Percentiles rank a stretch among this genome's conserved stretches.
These are phyloP conservation scores for Poeciliopsis turrubarensis DNA, from an alignment of 2,113 vertebrate genomes.

Conservation along the genomic window DNA sequence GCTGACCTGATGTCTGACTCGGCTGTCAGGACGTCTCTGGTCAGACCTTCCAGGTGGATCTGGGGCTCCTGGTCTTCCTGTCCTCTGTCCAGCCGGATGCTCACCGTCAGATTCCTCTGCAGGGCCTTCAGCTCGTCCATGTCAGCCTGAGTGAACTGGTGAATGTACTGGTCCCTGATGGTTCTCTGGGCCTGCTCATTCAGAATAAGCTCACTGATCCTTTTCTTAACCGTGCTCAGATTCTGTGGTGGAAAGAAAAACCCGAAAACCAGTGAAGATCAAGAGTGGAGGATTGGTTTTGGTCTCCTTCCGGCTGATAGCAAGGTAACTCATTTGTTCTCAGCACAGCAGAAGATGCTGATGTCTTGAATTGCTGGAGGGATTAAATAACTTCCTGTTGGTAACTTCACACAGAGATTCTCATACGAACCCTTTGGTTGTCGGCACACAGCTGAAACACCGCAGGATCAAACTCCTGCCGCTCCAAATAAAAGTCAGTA, in stretches of 20 bases:
- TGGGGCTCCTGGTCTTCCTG: constrained; percentile 36
- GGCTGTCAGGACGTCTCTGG: constrained; percentile 77
- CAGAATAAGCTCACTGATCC: constrained; percentile 74
- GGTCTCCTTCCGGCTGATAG: not conserved
- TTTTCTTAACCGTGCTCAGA: constrained; percentile 61
- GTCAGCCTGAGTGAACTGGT: constrained; percentile 73
- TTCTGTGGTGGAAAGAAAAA: constrained; percentile 16
- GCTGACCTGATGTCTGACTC: constrained; percentile 51
- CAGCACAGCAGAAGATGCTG: not conserved
- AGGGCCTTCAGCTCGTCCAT: constrained; percentile 68
- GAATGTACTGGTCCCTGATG: constrained; percentile 76
- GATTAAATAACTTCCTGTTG: not conserved
- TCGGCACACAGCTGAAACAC: constrained; percentile 87
- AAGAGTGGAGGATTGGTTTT: not conserved
- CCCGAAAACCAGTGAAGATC: not conserved
- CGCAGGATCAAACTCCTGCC: constrained; percentile 77
- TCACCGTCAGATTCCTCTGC: constrained; percentile 78
- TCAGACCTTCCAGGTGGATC: constrained; percentile 83
- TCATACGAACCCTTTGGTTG: constrained; percentile 37
- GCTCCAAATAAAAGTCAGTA: constrained; percentile 30
- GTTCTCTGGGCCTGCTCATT: constrained; percentile 71
- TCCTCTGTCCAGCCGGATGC: constrained; percentile 69
- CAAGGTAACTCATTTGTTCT: not conserved
- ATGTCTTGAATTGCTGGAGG: not conserved
- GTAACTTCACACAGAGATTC: not conserved